Percentiles rank a stretch among this genome's conserved stretches.
These are phyloP conservation scores for Tricholauxania praeusta DNA, from an alignment of 2,888 invertebrate genomes.

Conservation along the genomic window DNA sequence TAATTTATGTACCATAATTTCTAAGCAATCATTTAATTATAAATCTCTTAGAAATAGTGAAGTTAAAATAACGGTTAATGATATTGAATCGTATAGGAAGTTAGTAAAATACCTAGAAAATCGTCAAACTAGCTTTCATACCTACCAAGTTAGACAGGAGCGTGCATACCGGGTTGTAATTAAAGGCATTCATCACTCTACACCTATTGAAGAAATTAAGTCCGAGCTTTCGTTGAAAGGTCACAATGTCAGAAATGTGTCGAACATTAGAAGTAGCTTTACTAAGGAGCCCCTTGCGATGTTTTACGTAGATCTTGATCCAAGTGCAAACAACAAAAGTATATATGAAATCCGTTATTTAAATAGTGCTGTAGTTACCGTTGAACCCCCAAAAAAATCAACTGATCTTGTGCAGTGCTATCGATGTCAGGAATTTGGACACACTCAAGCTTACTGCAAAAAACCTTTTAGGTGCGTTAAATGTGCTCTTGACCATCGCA, in stretches of 20 bases:
- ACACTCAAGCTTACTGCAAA: not conserved
- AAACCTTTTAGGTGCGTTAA: conserved; percentile 12
- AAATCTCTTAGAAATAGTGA: conserved; percentile 29
- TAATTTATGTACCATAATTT: conserved; percentile 3
- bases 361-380: too few species aligned
- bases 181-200: conserved; percentile 35
- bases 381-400: not conserved
- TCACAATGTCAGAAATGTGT: conserved; percentile 35
- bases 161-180: conserved; percentile 36
- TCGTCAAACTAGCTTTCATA: conserved; percentile 28
- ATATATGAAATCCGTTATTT: too few species aligned
- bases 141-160: conserved; percentile 35
- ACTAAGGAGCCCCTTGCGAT: too few species aligned
- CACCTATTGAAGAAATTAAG: conserved; percentile 21
- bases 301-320: too few species aligned
- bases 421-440: conserved; percentile 4
- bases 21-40: conserved; percentile 21
- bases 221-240: conserved; percentile 22
- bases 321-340: too few species aligned
- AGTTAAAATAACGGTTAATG: conserved; percentile 29
- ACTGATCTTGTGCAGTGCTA: conserved; percentile 14
- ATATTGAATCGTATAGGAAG: conserved; percentile 20
- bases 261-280: conserved; percentile 1
- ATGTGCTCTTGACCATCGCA: not conserved
- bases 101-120: conserved; percentile 21